These are phyloP conservation scores for Colius striatus DNA, from an alignment of 2,113 vertebrate species.

Conservation along the genomic window DNA sequence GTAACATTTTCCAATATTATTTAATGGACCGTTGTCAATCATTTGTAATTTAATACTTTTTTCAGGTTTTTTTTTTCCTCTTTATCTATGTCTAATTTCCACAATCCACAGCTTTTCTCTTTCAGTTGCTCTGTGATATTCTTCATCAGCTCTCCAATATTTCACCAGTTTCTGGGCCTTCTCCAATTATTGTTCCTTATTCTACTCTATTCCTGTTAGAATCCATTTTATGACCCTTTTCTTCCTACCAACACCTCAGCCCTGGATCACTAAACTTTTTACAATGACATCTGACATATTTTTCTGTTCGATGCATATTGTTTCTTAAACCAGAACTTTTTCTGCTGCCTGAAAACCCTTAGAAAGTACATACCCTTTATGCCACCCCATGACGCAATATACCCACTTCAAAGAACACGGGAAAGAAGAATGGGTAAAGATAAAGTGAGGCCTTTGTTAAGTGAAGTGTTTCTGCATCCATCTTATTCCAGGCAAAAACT, in stretches of 20 bases:
- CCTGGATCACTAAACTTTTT: neutral
- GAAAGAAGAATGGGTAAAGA: conserved; percentile 17
- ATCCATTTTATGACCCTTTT: neutral
- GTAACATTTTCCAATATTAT: neutral
- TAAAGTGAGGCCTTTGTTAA: conserved; percentile 31
- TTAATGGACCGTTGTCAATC: neutral
- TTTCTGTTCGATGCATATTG: neutral
- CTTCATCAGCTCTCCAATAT: neutral
- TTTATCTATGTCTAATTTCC: neutral
- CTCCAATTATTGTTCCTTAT: neutral
- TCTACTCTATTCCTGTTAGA: neutral
- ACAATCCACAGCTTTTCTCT: neutral
- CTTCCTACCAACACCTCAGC: neutral
- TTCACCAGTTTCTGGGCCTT: neutral
- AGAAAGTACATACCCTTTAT: neutral
- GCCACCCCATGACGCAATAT: neutral
- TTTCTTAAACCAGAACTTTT: neutral
- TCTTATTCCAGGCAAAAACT: conserved; percentile 29
- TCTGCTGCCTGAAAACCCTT: neutral
- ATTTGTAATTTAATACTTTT: neutral
- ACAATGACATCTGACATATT: neutral
- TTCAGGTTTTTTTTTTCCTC: neutral
- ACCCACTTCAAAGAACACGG: neutral
- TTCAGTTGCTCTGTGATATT: neutral
- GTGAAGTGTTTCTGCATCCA: conserved; percentile 38